Percentiles rank a stretch among this genome's conserved stretches.
Evolutionary conservation across 1,140 invertebrate species (phyloP).

Genomic region (Penaeus indicus): DNA sequence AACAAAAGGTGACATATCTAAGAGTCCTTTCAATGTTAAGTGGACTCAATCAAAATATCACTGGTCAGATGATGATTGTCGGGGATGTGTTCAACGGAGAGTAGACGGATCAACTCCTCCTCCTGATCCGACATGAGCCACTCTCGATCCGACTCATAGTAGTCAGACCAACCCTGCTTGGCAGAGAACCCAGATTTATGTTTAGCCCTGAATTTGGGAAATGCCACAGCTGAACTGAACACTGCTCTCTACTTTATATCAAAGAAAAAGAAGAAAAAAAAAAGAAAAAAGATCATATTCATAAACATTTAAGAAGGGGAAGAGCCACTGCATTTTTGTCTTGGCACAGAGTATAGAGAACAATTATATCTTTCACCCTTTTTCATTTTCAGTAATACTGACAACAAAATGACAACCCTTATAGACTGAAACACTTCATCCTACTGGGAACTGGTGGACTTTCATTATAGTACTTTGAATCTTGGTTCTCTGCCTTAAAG

Average conservation of each 20-base stretch:
- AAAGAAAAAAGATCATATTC: neutral
- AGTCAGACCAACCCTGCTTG: slow-evolving; percentile 62
- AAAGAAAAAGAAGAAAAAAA: neutral
- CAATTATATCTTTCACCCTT: neutral
- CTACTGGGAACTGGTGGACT: slow-evolving; percentile 58
- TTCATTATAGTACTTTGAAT: slow-evolving; percentile 17
- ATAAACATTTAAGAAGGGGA: neutral
- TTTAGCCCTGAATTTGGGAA: slow-evolving; percentile 27
- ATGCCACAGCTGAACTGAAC: neutral
- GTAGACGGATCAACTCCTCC: slow-evolving; percentile 82
- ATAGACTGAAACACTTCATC: slow-evolving; percentile 26
- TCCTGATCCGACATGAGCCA: slow-evolving; percentile 86
- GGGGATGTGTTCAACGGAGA: slow-evolving; percentile 71
- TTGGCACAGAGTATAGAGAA: neutral
- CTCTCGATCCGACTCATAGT: slow-evolving; percentile 71
- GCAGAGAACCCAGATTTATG: slow-evolving; percentile 62
- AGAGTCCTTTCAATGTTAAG: slow-evolving; percentile 53
- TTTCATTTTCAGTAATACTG: neutral
- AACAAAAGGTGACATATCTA: slow-evolving; percentile 19
- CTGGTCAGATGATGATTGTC: slow-evolving; percentile 65
- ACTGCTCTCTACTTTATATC: slow-evolving; percentile 2
- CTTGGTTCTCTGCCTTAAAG: slow-evolving; percentile 58
- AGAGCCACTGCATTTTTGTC: neutral
- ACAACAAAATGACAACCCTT: neutral
- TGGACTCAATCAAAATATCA: slow-evolving; percentile 67